Conservation (phyloP, 2,888 invertebrate species). For the Cerastoderma edule region DNA sequence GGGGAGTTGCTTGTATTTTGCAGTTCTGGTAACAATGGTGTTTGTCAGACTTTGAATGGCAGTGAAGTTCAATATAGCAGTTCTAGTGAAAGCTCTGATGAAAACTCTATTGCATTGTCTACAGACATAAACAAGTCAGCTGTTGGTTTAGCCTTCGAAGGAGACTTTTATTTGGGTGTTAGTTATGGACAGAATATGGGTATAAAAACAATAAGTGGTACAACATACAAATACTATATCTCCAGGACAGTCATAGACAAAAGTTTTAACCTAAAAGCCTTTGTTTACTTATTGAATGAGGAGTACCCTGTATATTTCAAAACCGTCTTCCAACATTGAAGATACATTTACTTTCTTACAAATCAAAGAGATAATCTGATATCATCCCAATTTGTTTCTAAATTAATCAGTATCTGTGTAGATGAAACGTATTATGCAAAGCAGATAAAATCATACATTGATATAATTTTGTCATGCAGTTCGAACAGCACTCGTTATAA, state of each 20-base stretch:
- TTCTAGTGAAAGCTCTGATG: background rate
- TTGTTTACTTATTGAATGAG: background rate
- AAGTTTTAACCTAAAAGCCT: background rate
- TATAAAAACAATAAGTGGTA: background rate
- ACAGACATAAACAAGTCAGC: conserved; percentile 14
- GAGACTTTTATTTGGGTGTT: conserved; percentile 20
- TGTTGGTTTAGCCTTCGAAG: background rate
- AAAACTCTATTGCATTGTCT: background rate
- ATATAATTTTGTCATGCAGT: conserved; percentile 17
- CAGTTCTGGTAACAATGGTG: conserved; percentile 22
- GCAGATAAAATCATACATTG: background rate
- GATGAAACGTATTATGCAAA: background rate
- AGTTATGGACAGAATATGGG: background rate
- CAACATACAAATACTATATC: background rate
- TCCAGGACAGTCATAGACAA: background rate
- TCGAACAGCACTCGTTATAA: background rate
- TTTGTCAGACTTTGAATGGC: conserved; percentile 12
- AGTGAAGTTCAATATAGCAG: background rate
- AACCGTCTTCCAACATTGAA: background rate
- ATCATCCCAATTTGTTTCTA: background rate
- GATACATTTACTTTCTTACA: conserved; percentile 26
- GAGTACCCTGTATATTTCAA: conserved; percentile 21
- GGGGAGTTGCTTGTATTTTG: conserved; percentile 3
- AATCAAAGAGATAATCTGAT: background rate
- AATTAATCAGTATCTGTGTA: background rate